phyloP scores from a whole-genome alignment of 2,113 vertebrate species.

The Gasterosteus aculeatus region DNA sequence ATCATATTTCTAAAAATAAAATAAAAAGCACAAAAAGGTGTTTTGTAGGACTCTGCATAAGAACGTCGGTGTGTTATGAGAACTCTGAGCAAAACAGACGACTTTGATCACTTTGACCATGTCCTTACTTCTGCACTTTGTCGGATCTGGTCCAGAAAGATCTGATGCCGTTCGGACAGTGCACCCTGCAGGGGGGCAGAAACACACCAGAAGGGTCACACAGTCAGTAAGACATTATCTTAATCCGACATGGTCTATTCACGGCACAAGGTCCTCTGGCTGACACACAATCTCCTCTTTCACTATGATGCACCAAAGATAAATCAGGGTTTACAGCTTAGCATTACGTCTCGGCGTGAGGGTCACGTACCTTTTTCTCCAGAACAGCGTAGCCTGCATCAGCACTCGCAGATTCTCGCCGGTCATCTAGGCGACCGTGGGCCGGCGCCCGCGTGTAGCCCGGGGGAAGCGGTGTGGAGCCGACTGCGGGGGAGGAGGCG shows the following conservation, averaged over 20 bases:
- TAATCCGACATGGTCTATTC: neutral
- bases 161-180: constrained; percentile 85
- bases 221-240: neutral
- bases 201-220: neutral
- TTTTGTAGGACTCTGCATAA: neutral
- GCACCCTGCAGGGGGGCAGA: constrained; percentile 80
- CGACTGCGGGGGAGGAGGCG: constrained; percentile 50
- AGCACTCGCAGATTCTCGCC: constrained; percentile 88
- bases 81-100: neutral
- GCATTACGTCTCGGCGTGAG: neutral
- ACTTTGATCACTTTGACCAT: neutral
- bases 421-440: constrained; percentile 80
- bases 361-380: constrained; percentile 87
- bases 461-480: constrained; percentile 49
- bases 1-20: neutral
- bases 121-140: constrained; percentile 83
- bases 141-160: constrained; percentile 86
- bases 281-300: too few species aligned
- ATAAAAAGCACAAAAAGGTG: too few species aligned
- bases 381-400: constrained; percentile 91
- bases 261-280: neutral
- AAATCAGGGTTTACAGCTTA: neutral
- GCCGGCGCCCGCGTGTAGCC: constrained; percentile 75
- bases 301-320: neutral
- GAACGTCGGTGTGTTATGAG: neutral